Evolutionary conservation across 2,113 vertebrate genomes (phyloP), one percentile per base, ranked within the genome.

Genomic region (Tonatia bakeri): DNA sequence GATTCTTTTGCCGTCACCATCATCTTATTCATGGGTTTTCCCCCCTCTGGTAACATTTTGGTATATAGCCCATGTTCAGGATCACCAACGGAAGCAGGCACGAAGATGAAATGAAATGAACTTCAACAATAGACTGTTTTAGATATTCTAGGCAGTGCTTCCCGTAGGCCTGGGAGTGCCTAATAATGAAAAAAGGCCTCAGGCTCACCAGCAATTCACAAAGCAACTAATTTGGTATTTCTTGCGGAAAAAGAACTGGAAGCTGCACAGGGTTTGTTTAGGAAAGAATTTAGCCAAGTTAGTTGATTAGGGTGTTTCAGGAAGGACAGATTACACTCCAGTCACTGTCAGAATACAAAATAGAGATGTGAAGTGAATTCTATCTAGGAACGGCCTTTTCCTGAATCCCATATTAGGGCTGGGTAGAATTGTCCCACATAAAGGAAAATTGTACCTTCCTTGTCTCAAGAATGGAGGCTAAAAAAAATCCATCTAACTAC

Each of bases 281-380:
- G 97, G 64, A 72, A 97, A 97, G 94, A 85, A 95, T 96, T 98
- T 98, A 97, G 97, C 96, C 0, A 96, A 98, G 94, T 96, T 97
- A 97, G 97, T 97, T 98, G 98, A 98, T 98, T 95, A 97, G 98
- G 97, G 98, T 98, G 89, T 97, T 98, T 98, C 97, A 97, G 97
- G 95, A 95, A 98, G 98, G 93, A 96, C 77, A 96, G 95, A 91
- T 98, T 98, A 97, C 92, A 96, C 69, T 92, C 81, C 79, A 43
- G 36, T 94, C 80, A 69, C 94, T 69, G 56, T 95, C 97, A 98
- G 95, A 84, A 98, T 98, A 97, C 91, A 98, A 98, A 93, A 90
- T 67, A 97, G 96, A 93, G 94, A 91, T 97, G 89, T 95, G 96
- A 73, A 83, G 89, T 59, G 95, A 97, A 93, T 97, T 97, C 87